Evolutionary conservation across 2,888 invertebrate genomes (phyloP).

Genomic region (Chrysolina haemoptera): DNA sequence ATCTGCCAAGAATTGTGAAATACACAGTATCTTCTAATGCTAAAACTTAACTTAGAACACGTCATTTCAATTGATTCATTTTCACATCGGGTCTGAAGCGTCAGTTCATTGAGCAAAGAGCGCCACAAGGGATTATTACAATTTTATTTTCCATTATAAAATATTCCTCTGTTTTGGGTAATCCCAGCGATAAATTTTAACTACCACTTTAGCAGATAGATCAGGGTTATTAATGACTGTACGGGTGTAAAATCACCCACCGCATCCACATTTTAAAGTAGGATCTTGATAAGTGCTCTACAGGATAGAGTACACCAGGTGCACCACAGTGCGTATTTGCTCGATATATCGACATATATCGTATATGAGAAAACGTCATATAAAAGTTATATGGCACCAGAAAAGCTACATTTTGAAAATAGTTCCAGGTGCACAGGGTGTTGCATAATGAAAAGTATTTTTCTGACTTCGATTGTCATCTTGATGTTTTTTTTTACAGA

Average conservation of each 20-base stretch:
- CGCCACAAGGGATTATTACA: constrained; percentile 42
- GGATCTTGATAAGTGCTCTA: constrained; percentile 29
- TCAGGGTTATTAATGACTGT: constrained; percentile 45
- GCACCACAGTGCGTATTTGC: too few species aligned
- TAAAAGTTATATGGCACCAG: too few species aligned
- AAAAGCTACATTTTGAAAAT: too few species aligned
- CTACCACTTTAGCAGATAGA: constrained; percentile 47
- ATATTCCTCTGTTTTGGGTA: constrained; percentile 45
- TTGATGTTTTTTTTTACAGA: too few species aligned
- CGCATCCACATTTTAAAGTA: constrained; percentile 36
- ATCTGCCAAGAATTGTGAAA: too few species aligned
- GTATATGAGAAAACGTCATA: too few species aligned
- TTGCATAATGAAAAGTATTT: too few species aligned
- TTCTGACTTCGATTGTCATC: too few species aligned
- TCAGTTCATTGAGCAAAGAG: constrained; percentile 43
- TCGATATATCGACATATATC: too few species aligned
- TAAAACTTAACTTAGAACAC: too few species aligned
- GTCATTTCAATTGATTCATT: neutral
- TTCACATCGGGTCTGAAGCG: constrained; percentile 33
- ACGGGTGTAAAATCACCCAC: constrained; percentile 44
- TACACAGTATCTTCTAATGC: too few species aligned
- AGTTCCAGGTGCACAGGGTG: too few species aligned
- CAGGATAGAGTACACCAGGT: neutral
- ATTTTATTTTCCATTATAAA: constrained; percentile 47
- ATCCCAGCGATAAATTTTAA: constrained; percentile 45